These are phyloP conservation scores for Rhinichthys osculus DNA, from an alignment of 2,797 vertebrate species.

Conservation along the genomic window DNA sequence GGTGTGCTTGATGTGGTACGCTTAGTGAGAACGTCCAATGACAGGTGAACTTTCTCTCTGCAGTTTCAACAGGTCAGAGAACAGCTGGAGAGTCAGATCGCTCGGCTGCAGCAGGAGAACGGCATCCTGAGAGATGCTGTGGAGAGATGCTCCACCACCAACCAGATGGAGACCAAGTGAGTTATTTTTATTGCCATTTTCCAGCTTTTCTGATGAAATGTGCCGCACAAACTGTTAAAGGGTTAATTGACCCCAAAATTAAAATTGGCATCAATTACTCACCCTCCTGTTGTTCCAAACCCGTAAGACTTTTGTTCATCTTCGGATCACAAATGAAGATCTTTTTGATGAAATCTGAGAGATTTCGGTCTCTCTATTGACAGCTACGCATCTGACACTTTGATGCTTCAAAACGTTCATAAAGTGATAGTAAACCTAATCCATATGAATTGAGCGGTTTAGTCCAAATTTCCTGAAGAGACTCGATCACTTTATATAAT, in stretches of 20 bases:
- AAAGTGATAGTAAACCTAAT: too few species aligned
- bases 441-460: too few species aligned
- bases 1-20: neutral
- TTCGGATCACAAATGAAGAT: neutral
- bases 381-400: too few species aligned
- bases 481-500: too few species aligned
- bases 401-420: too few species aligned
- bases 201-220: neutral
- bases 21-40: neutral
- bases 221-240: neutral
- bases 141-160: slow-evolving; percentile 88
- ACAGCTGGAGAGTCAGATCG: slow-evolving; percentile 94
- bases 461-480: too few species aligned
- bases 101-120: slow-evolving; percentile 95
- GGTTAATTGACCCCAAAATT: neutral
- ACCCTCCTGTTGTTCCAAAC: neutral
- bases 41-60: slow-evolving; percentile 27
- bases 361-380: too few species aligned
- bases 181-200: slow-evolving; percentile 63
- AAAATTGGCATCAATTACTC: neutral
- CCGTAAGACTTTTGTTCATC: neutral
- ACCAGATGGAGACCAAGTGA: slow-evolving; percentile 98
- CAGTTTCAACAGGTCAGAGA: slow-evolving; percentile 94
- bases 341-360: too few species aligned
- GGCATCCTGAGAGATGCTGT: slow-evolving; percentile 96